These are phyloP conservation scores for Characodon lateralis DNA, from an alignment of 2,797 vertebrate genomes.

Conservation along the genomic window DNA sequence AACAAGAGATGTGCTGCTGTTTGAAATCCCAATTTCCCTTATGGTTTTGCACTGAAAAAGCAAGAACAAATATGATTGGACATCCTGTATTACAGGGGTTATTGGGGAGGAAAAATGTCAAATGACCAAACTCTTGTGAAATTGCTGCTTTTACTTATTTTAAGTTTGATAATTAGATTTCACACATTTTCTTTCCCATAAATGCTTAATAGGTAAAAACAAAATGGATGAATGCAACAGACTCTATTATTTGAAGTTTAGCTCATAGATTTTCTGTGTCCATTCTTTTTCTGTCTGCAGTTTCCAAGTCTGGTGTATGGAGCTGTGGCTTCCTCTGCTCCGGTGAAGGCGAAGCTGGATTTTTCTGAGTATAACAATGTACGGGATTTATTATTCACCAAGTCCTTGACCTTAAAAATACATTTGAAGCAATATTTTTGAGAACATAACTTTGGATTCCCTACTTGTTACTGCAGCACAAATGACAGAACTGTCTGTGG, in stretches of 20 bases:
- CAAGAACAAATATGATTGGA: background rate
- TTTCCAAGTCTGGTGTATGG: conserved; percentile 87
- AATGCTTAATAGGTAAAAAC: background rate
- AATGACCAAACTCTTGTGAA: background rate
- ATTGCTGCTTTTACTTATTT: background rate
- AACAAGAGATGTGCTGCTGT: background rate
- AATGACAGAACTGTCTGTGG: background rate
- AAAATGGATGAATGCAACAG: background rate
- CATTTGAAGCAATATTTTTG: background rate
- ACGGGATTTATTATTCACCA: conserved; percentile 15
- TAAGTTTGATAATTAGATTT: background rate
- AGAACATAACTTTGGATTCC: background rate
- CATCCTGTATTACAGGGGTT: background rate
- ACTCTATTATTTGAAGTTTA: background rate
- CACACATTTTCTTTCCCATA: background rate
- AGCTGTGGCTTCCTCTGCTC: conserved; percentile 88
- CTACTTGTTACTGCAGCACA: background rate
- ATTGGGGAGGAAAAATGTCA: background rate
- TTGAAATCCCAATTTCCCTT: background rate
- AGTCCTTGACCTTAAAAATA: background rate
- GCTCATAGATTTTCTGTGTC: background rate
- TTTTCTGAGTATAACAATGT: conserved; percentile 86
- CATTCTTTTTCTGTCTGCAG: conserved; percentile 60
- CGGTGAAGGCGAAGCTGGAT: conserved; percentile 84
- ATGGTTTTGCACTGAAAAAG: background rate